phyloP scores from a whole-genome alignment of 2,113 vertebrate species.

The Xenopus laevis region DNA sequence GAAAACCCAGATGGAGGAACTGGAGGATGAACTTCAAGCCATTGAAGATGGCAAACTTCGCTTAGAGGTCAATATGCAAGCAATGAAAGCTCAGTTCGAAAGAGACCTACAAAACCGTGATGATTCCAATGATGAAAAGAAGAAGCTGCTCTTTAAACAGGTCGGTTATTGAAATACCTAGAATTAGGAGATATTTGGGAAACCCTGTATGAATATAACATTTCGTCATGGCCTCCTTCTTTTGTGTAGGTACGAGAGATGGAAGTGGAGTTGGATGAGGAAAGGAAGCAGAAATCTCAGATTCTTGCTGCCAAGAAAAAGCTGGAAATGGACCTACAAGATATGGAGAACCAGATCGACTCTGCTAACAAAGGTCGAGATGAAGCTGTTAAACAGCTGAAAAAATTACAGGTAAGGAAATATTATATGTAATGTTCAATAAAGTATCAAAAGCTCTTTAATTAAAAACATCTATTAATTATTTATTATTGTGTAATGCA shows the following conservation, averaged over 20 bases:
- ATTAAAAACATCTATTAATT: no score
- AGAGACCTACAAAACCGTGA: slow-evolving; percentile 59
- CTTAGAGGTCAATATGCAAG: slow-evolving; percentile 62
- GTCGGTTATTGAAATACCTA: slow-evolving; percentile 32
- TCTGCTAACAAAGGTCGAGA: slow-evolving; percentile 71
- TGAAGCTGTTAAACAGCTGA: slow-evolving; percentile 76
- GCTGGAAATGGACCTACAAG: slow-evolving; percentile 80
- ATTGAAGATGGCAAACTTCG: slow-evolving; percentile 62
- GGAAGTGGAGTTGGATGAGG: slow-evolving; percentile 80
- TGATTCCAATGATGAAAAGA: slow-evolving; percentile 56
- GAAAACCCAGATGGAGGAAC: slow-evolving; percentile 66
- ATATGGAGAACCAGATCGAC: slow-evolving; percentile 71
- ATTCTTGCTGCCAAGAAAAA: slow-evolving; percentile 73
- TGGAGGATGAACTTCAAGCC: slow-evolving; percentile 60
- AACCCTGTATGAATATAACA: no score
- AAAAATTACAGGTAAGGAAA: slow-evolving; percentile 72
- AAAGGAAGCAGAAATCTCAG: slow-evolving; percentile 77
- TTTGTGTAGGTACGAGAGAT: slow-evolving; percentile 69
- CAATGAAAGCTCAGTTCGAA: slow-evolving; percentile 59
- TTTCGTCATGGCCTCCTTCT: no score
- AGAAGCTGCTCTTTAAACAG: slow-evolving; percentile 61
- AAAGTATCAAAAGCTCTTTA: no score
- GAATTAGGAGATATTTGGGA: no score
- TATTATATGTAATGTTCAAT: neutral
- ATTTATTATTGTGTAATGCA: no score